Conservation (phyloP, 2,797 vertebrate species). For the Poecile montanus region DNA sequence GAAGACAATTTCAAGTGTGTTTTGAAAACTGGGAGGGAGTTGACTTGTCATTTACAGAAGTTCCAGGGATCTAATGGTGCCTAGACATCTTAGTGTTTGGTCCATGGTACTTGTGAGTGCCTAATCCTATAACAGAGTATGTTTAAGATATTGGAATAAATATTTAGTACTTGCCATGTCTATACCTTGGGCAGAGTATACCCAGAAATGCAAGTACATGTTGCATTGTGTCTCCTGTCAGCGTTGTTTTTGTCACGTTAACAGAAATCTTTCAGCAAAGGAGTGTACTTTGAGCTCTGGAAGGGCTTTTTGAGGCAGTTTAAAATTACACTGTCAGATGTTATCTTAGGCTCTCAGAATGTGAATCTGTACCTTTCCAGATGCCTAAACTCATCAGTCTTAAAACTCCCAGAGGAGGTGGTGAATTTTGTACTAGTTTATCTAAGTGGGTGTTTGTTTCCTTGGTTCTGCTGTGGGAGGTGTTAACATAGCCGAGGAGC, state of each 20-base stretch:
- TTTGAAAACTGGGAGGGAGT: background rate
- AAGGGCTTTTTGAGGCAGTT: background rate
- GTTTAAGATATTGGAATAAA: background rate
- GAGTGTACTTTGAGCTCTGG: background rate
- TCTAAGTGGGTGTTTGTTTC: background rate
- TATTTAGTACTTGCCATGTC: background rate
- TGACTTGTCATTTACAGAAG: background rate
- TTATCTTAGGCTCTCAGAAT: background rate
- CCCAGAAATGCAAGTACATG: background rate
- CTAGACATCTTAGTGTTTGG: background rate
- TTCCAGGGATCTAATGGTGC: background rate
- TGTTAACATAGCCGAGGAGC: background rate
- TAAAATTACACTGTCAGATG: background rate
- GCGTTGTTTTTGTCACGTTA: background rate
- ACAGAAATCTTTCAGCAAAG: background rate
- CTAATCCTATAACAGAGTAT: background rate
- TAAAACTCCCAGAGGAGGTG: background rate
- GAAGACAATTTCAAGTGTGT: background rate
- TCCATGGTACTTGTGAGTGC: background rate
- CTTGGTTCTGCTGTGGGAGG: conserved; percentile 24
- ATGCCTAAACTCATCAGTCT: background rate
- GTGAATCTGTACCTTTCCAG: background rate
- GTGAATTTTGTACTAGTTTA: background rate
- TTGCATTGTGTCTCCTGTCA: background rate
- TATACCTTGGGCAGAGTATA: background rate